Percentiles rank a stretch among this genome's conserved stretches.
Evolutionary conservation across 2,113 vertebrate genomes (phyloP).

Genomic region (Tautogolabrus adspersus): DNA sequence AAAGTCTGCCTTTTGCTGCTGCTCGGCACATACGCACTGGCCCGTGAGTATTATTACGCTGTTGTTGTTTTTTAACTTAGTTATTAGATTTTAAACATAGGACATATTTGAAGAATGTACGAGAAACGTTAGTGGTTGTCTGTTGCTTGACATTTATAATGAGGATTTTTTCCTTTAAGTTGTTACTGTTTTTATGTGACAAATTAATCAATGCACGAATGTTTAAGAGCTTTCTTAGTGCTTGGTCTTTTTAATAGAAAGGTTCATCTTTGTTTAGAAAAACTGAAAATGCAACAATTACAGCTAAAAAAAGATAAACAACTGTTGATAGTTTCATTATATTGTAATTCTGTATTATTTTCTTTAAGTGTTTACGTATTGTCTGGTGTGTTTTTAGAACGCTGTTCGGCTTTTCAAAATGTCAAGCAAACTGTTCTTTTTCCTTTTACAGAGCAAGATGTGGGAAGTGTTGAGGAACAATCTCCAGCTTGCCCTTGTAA

Average conservation of each 20-base stretch:
- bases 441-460: conserved; percentile 84
- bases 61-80: not conserved
- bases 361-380: not conserved
- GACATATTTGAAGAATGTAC: too few species aligned
- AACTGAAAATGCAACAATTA: not conserved
- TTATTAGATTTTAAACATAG: not conserved
- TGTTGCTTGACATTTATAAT: too few species aligned
- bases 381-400: not conserved
- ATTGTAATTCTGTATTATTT: not conserved
- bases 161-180: not conserved
- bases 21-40: conserved; percentile 68
- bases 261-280: too few species aligned
- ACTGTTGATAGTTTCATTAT: not conserved
- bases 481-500: conserved; percentile 86
- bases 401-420: not conserved
- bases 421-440: not conserved
- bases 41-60: conserved; percentile 74
- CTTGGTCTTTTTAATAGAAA: too few species aligned
- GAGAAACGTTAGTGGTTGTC: too few species aligned
- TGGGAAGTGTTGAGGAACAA: conserved; percentile 76
- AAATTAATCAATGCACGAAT: not conserved
- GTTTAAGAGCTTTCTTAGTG: too few species aligned
- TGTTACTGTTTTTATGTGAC: not conserved
- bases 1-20: conserved; percentile 78
- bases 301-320: not conserved